These are phyloP conservation scores for Drosophila pallidifrons DNA, from an alignment of 1,140 invertebrate species.

Conservation along the genomic window DNA sequence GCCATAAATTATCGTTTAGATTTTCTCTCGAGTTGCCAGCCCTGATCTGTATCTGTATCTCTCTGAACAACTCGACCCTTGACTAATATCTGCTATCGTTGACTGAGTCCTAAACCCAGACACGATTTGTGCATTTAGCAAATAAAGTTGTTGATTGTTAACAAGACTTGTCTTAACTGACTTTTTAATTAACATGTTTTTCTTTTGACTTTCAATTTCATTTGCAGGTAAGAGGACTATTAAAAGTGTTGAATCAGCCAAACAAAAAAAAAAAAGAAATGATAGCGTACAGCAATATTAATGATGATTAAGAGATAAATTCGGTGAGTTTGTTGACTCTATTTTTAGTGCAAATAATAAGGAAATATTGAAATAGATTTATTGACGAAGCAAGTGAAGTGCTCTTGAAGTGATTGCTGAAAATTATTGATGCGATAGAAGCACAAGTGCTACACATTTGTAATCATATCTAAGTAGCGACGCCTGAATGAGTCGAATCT, in stretches of 20 bases:
- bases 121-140: slow-evolving; percentile 69
- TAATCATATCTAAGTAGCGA: slow-evolving; percentile 1
- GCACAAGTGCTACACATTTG: slow-evolving; percentile 3
- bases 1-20: too few species aligned
- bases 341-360: neutral
- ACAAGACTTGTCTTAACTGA: slow-evolving; percentile 16
- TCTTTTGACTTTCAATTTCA: slow-evolving; percentile 58
- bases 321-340: neutral
- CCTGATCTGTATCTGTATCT: neutral
- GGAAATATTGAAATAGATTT: neutral
- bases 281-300: neutral
- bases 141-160: slow-evolving; percentile 74
- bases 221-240: slow-evolving; percentile 65
- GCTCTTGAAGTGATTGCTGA: neutral
- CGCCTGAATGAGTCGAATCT: slow-evolving; percentile 23
- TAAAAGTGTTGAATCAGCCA: slow-evolving; percentile 24
- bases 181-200: slow-evolving; percentile 78
- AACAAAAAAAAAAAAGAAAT: neutral
- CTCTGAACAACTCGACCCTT: neutral
- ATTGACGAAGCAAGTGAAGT: neutral
- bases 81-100: slow-evolving; percentile 32
- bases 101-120: slow-evolving; percentile 33
- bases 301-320: neutral
- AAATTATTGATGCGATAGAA: neutral
- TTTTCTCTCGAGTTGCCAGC: slow-evolving; percentile 10